Conservation (phyloP, 2,797 vertebrate species). For the Rhabdomys pumilio region DNA sequence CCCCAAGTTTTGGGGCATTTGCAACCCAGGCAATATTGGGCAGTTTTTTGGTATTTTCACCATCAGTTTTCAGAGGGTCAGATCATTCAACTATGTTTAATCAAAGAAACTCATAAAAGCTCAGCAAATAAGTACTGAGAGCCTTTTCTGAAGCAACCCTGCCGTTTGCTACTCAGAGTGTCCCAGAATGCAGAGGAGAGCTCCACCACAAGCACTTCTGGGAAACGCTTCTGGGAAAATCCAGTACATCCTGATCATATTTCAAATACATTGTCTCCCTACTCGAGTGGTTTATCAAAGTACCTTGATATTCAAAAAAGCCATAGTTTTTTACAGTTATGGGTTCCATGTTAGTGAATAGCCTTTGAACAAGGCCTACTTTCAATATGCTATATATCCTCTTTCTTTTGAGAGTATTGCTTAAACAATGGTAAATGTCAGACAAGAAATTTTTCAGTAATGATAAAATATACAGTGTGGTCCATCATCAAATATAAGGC, state of each 20-base stretch:
- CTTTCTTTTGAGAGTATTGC: not conserved
- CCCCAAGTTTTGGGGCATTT: constrained; percentile 35
- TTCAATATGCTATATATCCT: not conserved
- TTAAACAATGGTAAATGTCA: constrained; percentile 50
- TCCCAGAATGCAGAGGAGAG: not conserved
- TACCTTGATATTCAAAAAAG: not conserved
- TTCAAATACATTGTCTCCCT: not conserved
- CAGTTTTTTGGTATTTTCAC: constrained; percentile 52
- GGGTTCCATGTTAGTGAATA: not conserved
- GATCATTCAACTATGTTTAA: not conserved
- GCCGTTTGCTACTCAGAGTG: not conserved
- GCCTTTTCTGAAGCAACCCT: not conserved
- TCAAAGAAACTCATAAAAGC: constrained; percentile 26
- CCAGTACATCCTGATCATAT: not conserved
- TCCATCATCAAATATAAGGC: not conserved
- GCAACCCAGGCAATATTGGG: constrained; percentile 26
- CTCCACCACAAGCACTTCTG: not conserved
- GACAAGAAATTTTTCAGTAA: constrained; percentile 19
- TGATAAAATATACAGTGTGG: constrained; percentile 25
- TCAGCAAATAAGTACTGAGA: not conserved
- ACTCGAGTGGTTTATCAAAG: not conserved
- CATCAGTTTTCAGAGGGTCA: constrained; percentile 5
- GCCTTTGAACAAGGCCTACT: constrained; percentile 25
- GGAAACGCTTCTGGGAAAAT: not conserved
- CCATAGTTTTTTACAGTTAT: not conserved